phyloP scores from a whole-genome alignment of 2,113 vertebrate genomes.

The Erythrolamprus reginae region DNA sequence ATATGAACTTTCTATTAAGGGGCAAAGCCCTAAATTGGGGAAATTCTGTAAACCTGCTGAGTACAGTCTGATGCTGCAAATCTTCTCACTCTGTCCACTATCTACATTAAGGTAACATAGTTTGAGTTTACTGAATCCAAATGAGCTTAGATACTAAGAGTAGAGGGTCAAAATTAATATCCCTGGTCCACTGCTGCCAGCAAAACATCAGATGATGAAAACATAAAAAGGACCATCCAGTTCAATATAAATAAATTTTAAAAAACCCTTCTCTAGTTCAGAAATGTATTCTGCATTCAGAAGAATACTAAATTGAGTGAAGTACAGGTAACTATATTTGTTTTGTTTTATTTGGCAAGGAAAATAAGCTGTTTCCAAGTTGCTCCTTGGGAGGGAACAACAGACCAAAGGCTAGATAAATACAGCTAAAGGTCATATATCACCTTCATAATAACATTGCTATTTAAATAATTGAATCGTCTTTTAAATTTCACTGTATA shows the following conservation, averaged over 20 bases:
- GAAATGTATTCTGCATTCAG: background rate
- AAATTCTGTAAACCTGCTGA: background rate
- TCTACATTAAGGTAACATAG: background rate
- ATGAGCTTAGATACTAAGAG: background rate
- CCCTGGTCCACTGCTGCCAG: background rate
- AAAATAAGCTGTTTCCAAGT: background rate
- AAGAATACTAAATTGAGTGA: background rate
- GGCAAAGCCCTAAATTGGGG: background rate
- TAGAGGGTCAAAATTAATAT: background rate
- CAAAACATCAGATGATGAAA: background rate
- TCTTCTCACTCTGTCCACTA: background rate
- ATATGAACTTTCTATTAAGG: constrained; percentile 8
- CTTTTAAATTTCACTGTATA: background rate
- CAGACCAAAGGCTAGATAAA: background rate
- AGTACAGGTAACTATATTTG: background rate
- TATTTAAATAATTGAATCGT: fast-evolving
- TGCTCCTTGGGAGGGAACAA: background rate
- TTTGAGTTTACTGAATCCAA: background rate
- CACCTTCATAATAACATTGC: background rate
- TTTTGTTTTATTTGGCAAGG: background rate
- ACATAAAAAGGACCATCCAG: background rate
- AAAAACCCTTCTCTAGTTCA: background rate
- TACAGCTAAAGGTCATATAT: background rate
- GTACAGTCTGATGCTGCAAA: background rate
- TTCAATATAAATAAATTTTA: background rate